Conservation (phyloP, 1,140 invertebrate species). For the Drosophila ambigua region DNA sequence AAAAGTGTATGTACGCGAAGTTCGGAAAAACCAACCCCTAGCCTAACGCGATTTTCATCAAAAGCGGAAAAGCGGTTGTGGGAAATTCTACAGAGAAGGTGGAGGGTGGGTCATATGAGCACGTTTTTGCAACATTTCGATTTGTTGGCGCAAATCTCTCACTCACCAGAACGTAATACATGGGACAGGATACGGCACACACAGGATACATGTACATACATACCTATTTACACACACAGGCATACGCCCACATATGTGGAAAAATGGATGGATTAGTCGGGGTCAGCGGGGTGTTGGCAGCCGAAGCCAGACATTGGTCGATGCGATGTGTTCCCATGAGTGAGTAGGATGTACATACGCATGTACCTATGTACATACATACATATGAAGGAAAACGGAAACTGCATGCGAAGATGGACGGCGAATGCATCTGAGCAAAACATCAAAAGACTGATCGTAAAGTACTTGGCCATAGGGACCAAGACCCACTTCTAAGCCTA, state of each 20-base stretch:
- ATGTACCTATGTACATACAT: background rate
- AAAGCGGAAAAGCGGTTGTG: constrained; percentile 54
- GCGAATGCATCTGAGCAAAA: too few species aligned
- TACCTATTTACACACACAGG: constrained; percentile 1
- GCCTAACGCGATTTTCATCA: constrained; percentile 53
- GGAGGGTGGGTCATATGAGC: constrained; percentile 71
- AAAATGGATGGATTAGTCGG: constrained; percentile 54
- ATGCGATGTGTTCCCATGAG: constrained; percentile 1
- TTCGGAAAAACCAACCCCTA: constrained; percentile 76
- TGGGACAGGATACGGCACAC: constrained; percentile 27
- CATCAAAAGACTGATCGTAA: constrained; percentile 7
- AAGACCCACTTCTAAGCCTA: background rate
- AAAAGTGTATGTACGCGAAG: constrained; percentile 62
- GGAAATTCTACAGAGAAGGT: constrained; percentile 40
- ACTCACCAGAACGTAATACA: constrained; percentile 44
- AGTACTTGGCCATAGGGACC: background rate
- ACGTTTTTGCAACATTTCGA: constrained; percentile 81
- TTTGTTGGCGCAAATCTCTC: constrained; percentile 67
- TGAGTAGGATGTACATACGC: constrained; percentile 7
- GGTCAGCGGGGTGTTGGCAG: constrained; percentile 34
- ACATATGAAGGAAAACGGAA: background rate
- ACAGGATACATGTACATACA: constrained; percentile 15
- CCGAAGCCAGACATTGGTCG: constrained; percentile 51
- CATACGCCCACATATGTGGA: constrained; percentile 69
- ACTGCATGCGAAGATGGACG: too few species aligned